Evolutionary conservation across 1,140 invertebrate genomes (phyloP).

Genomic region (Saccostrea cuccullata): DNA sequence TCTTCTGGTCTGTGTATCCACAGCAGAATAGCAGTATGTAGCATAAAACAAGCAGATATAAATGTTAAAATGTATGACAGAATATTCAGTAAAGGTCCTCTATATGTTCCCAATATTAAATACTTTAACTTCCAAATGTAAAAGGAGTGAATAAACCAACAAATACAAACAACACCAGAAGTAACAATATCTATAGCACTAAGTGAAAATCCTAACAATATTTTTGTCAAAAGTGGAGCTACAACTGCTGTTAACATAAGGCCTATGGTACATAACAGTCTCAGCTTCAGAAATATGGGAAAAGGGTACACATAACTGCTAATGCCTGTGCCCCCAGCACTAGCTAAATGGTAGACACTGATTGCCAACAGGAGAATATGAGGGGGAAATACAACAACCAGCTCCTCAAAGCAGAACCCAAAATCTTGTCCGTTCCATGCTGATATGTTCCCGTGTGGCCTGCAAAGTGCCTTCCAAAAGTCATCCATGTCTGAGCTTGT

Average conservation of each 20-base stretch:
- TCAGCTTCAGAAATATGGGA: constrained; percentile 65
- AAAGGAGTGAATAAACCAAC: constrained; percentile 89
- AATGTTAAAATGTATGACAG: constrained; percentile 84
- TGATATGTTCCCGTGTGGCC: constrained; percentile 64
- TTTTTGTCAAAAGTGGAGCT: constrained; percentile 83
- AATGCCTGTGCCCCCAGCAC: constrained; percentile 81
- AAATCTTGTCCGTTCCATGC: constrained; percentile 81
- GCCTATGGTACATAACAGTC: constrained; percentile 68
- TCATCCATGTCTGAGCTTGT: neutral
- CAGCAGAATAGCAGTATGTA: constrained; percentile 70
- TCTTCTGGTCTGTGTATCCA: constrained; percentile 69
- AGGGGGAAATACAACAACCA: constrained; percentile 84
- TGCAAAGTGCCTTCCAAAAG: constrained; percentile 1
- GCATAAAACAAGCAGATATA: constrained; percentile 80
- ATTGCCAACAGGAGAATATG: constrained; percentile 83
- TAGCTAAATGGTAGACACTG: constrained; percentile 87
- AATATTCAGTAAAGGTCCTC: constrained; percentile 85
- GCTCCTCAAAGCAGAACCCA: constrained; percentile 89
- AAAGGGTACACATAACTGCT: constrained; percentile 81
- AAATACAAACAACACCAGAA: constrained; percentile 83
- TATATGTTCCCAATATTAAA: constrained; percentile 81
- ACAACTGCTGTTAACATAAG: constrained; percentile 83
- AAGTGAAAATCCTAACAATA: constrained; percentile 78
- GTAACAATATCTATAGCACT: constrained; percentile 85
- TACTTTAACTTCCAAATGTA: constrained; percentile 85